These are phyloP conservation scores for Poecile montanus DNA, from an alignment of 2,797 vertebrate genomes.

Conservation along the genomic window DNA sequence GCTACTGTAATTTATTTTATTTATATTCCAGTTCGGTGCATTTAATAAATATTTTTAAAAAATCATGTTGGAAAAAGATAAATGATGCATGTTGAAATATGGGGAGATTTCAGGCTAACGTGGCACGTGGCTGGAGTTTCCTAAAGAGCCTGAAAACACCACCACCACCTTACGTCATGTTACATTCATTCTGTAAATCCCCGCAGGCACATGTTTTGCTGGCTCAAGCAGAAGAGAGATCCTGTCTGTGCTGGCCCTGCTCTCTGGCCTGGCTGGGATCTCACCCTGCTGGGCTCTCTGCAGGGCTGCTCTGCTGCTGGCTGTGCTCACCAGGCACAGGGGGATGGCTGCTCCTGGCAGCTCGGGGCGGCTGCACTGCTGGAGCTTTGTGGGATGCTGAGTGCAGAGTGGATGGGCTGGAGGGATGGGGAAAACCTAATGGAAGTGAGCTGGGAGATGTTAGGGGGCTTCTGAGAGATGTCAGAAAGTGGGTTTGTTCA, in stretches of 20 bases:
- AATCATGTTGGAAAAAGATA: background rate
- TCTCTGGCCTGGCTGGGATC: background rate
- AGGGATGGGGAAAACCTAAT: background rate
- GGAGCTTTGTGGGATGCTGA: fast-evolving
- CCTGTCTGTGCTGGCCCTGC: background rate
- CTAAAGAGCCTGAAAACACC: background rate
- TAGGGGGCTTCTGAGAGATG: background rate
- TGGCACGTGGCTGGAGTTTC: background rate
- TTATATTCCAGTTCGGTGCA: background rate
- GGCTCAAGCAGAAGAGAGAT: background rate
- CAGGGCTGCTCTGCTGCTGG: background rate
- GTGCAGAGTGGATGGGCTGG: background rate
- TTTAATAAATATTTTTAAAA: background rate
- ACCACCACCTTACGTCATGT: fast-evolving
- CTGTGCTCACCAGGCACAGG: background rate
- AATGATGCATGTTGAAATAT: background rate
- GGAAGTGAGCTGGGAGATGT: background rate
- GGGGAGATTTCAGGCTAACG: background rate
- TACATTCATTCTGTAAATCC: background rate
- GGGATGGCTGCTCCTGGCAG: fast-evolving
- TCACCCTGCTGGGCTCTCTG: background rate
- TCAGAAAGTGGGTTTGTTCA: background rate
- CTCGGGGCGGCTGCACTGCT: fast-evolving
- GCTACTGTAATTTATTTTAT: background rate
- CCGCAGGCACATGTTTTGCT: background rate